These are phyloP conservation scores for Musca domestica DNA, from an alignment of 1,140 invertebrate genomes.

Conservation along the genomic window DNA sequence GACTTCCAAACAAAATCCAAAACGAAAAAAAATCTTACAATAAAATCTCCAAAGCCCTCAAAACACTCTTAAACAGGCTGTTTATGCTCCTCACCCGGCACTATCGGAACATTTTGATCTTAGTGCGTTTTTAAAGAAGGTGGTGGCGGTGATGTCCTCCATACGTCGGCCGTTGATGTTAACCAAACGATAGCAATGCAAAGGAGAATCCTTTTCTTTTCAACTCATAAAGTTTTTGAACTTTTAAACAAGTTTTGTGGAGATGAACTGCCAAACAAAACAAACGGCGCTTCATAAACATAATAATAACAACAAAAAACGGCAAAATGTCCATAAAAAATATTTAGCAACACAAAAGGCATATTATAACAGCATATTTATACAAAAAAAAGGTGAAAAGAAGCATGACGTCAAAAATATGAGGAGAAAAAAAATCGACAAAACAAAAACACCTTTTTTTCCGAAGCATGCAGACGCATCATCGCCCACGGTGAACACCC, in stretches of 20 bases:
- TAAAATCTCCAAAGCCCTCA: no score
- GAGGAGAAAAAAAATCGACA: no score
- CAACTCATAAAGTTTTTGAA: background rate
- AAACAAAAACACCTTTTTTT: no score
- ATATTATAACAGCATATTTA: background rate
- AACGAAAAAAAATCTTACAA: no score
- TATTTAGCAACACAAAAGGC: background rate
- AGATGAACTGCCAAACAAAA: slow-evolving; percentile 13
- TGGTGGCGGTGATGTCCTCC: slow-evolving; percentile 21
- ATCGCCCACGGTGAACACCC: slow-evolving; percentile 31
- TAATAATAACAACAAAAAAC: no score
- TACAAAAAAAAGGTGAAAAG: background rate
- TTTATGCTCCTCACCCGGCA: slow-evolving; percentile 12
- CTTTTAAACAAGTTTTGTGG: background rate
- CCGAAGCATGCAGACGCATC: slow-evolving; percentile 25
- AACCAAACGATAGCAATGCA: background rate
- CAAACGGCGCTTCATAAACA: slow-evolving; percentile 14
- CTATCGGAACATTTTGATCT: slow-evolving; percentile 26
- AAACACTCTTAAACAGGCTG: slow-evolving; percentile 24
- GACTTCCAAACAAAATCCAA: no score
- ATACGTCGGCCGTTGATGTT: background rate
- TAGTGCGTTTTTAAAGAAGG: slow-evolving; percentile 19
- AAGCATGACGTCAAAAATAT: no score
- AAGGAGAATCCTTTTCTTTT: background rate
- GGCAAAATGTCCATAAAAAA: background rate